Base-by-base conservation (phyloP, 2,797 vertebrate species). In the Sarcophilus harrisii region DNA sequence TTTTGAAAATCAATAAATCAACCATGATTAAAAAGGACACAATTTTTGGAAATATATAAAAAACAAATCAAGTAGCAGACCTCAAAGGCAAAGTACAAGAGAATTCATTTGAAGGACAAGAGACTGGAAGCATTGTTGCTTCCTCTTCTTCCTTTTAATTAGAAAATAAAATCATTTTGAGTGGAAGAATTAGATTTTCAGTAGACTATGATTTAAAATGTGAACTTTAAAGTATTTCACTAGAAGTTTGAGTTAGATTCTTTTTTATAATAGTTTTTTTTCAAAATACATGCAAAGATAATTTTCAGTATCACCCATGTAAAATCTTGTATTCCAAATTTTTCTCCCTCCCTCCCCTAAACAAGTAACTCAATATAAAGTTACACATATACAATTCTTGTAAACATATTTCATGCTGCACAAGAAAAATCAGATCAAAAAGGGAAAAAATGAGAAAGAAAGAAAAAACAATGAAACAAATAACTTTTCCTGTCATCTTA, bases 201-300 rank as follows among this genome's bases (percentile, higher is more conserved):
- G 91, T 13, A 59, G 93, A 94, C 28, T 66, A 16, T 62, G 24
- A 93, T 92, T 57, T 66, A 30, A 93, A 95, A 87, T 12, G 93
- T 24, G 92, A 87, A 93, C 58, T 95, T 95, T 38, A 98, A 96
- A 95, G 58, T 27, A 96, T 49, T 57, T 93, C 24, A 27, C 38
- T 87, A 87, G 24, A 49, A 87, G 10, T 24, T 0, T 45, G 73
- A 87, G 27, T 49, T 10, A 49, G 54, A 55, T 55, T 10, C 54
- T 55, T 10, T 55, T 55, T 55, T 55, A 55, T 55, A 55, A 55
- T 55, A 55, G 54, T 55, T 55, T 55, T 55, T 54, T 55, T 55
- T 55, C 54, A 55, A 11, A 52, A 55, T 55, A 55, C 54, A 55
- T 55, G 9, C 54, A 55, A 55, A 55, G 54, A 11, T 55, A 55